Percentiles rank a stretch among this genome's conserved stretches.
These are phyloP conservation scores for Rhea americana DNA, from an alignment of 2,113 vertebrate species.

Conservation along the genomic window DNA sequence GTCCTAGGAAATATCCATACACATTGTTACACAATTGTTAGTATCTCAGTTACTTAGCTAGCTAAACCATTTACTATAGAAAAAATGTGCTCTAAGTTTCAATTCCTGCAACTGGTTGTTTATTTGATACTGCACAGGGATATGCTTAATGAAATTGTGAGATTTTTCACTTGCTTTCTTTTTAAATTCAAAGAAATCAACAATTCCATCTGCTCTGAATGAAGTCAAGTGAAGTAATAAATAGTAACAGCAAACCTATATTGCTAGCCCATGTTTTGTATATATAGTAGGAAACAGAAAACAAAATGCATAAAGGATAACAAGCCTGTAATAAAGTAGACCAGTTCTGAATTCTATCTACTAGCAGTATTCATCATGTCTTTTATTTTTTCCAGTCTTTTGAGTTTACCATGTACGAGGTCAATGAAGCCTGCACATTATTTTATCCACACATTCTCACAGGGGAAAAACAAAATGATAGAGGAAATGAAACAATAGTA, in stretches of 20 bases:
- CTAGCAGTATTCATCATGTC: not conserved
- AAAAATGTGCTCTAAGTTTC: not conserved
- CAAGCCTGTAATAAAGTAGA: not conserved
- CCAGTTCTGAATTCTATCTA: not conserved
- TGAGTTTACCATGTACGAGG: not conserved
- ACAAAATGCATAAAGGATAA: not conserved
- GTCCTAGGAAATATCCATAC: not conserved
- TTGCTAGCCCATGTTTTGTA: not conserved
- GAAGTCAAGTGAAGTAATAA: not conserved
- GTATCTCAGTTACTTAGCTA: conserved; percentile 26
- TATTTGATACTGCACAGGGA: not conserved
- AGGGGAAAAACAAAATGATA: not conserved
- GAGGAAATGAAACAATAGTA: not conserved
- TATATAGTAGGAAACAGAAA: not conserved
- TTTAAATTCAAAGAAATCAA: not conserved
- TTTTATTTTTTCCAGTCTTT: not conserved
- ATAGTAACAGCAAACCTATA: not conserved
- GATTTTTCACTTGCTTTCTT: not conserved
- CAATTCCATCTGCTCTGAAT: not conserved
- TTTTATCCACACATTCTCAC: not conserved
- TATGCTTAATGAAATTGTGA: not conserved
- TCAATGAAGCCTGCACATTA: not conserved
- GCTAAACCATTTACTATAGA: not conserved
- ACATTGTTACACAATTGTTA: not conserved
- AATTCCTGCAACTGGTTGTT: not conserved